phyloP scores from a whole-genome alignment of 2,113 vertebrate species.

The Oreochromis aureus region DNA sequence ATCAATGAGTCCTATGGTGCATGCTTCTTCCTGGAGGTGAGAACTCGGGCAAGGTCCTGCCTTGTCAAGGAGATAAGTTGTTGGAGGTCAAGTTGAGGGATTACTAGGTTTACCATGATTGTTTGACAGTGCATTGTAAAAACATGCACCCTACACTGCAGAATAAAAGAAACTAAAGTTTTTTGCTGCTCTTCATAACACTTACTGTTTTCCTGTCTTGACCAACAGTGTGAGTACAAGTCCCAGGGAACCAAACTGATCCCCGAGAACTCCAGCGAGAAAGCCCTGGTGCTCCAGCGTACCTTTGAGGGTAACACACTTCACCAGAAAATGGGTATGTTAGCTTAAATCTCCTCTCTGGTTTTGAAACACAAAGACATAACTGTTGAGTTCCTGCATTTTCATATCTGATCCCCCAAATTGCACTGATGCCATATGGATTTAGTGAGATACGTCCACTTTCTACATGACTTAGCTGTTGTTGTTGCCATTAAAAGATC shows the following conservation, averaged over 20 bases:
- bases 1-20: constrained; percentile 70
- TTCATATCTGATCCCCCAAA: not conserved
- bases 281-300: constrained; percentile 67
- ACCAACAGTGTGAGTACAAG: constrained; percentile 60
- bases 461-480: not conserved
- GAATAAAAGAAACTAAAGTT: not conserved
- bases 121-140: not conserved
- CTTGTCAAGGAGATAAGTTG: not conserved
- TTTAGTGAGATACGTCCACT: not conserved
- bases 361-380: not conserved
- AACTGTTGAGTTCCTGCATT: not conserved
- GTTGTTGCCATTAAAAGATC: not conserved
- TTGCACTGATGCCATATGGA: not conserved
- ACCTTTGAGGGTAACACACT: constrained; percentile 58
- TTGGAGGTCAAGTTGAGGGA: not conserved
- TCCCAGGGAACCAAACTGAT: constrained; percentile 65
- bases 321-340: constrained; percentile 43
- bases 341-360: not conserved
- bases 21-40: constrained; percentile 75
- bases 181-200: not conserved
- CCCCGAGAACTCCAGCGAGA: constrained; percentile 43
- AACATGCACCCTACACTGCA: not conserved
- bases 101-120: not conserved
- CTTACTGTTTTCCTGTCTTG: not conserved
- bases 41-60: not conserved